Evolutionary conservation across 2,888 invertebrate genomes (phyloP).

Genomic region (Eristalis arbustorum): DNA sequence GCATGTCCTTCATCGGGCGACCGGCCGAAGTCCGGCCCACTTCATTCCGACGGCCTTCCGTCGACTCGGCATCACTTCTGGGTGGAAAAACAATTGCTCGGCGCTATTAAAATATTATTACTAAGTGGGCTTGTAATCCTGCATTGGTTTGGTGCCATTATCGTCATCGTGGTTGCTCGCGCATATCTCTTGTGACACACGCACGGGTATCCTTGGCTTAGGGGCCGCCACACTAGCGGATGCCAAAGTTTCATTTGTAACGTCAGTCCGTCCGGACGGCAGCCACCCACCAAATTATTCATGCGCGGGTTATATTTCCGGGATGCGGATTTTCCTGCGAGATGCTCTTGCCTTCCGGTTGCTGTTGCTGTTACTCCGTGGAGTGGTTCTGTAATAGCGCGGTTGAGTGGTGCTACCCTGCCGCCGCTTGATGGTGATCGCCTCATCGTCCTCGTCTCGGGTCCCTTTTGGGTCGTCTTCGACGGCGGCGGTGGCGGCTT

Average conservation of each 20-base stretch:
- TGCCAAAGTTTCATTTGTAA: constrained; percentile 20
- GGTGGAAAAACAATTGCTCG: constrained; percentile 43
- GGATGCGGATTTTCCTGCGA: constrained; percentile 62
- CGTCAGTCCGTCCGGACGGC: too few relatives aligned
- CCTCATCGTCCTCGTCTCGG: neutral
- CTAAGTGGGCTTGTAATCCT: constrained; percentile 63
- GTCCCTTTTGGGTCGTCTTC: neutral
- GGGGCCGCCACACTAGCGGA: constrained; percentile 11
- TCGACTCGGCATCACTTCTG: neutral
- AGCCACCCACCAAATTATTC: constrained; percentile 59
- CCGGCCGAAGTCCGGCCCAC: neutral
- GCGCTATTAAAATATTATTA: constrained; percentile 58
- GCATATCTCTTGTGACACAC: neutral
- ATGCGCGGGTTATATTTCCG: constrained; percentile 61
- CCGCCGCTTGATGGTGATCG: neutral
- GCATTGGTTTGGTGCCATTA: constrained; percentile 58
- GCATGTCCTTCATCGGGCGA: constrained; percentile 8
- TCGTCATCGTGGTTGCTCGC: constrained; percentile 24
- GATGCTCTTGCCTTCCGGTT: constrained; percentile 60
- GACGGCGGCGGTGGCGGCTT: neutral
- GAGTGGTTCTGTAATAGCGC: constrained; percentile 14
- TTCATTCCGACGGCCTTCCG: neutral
- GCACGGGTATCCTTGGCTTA: neutral
- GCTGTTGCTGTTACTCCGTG: neutral
- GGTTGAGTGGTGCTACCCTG: constrained; percentile 31